Base-by-base conservation (phyloP, 2,797 vertebrate species). In the Helostoma temminkii region DNA sequence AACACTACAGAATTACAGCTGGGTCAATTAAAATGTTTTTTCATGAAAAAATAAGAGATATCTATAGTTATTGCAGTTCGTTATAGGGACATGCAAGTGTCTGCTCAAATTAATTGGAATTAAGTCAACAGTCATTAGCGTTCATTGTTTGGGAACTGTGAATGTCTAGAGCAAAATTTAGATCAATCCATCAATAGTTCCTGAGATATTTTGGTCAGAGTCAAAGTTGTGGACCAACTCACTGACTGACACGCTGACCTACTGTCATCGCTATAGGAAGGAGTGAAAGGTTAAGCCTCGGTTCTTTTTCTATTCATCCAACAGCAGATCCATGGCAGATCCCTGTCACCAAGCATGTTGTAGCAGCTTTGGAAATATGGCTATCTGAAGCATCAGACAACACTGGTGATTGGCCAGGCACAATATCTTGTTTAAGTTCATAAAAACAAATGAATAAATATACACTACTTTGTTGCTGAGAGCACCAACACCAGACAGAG, bases 371-470 rank as follows among this genome's bases (percentile, higher is more conserved):
- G 63, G 71, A 67, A 68, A 41, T 60, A 66, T 74, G 53, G 67
- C 76, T 65, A 62, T 63, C 68, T 59, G 43, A 16, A 76, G 72
- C 62, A 66, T 56, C 55, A 15, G 59, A 62, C 36, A 57, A 61
- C 73, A 52, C 57, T 8, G 42, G 60, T 26, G 32, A 80, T 57
- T 76, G 74, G 71, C 52, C 36, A 43, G 62, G 64, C 70, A 58
- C 73, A 71, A 88, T 66, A 81, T 82, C 88, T 88, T 88, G 79
- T 89, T 90, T 69, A 83, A 81, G 84, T 83, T 82, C 78, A 79
- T 82, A 88, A 89, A 88, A 83, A 77, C 74, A 80, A 82, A 76
- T 72, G 85, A 88, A 91, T 82, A 87, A 91, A 90, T 82, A 86
- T 71, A 74, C 56, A 63, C 68, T 57, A 15, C 76, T 61, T 58